These are phyloP conservation scores for Proteles cristata DNA, from an alignment of 2,113 vertebrate genomes.

Conservation along the genomic window DNA sequence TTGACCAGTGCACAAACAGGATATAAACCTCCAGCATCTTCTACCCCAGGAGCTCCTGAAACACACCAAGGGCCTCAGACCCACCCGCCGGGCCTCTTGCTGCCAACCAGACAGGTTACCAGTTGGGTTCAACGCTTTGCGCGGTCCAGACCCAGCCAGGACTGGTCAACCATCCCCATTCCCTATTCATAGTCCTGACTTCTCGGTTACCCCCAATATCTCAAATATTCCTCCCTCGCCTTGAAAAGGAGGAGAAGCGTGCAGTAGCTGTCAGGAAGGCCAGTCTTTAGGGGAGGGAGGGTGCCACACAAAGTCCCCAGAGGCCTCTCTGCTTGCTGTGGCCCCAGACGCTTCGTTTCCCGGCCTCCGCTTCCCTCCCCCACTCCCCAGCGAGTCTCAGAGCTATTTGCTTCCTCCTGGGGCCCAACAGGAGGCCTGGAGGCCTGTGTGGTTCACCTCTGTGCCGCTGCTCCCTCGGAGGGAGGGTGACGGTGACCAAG, in stretches of 20 bases:
- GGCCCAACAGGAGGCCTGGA: background rate
- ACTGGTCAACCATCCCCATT: background rate
- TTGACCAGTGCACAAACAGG: background rate
- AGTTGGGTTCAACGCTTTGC: background rate
- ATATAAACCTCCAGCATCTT: background rate
- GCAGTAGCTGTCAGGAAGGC: background rate
- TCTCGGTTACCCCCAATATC: background rate
- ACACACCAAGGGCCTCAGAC: background rate
- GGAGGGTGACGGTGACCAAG: background rate
- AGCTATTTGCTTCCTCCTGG: conserved; percentile 17
- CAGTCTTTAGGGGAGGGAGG: background rate
- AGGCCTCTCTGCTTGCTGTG: background rate
- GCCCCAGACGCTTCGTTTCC: background rate
- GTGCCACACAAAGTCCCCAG: background rate
- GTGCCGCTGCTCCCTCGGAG: background rate
- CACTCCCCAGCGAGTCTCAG: background rate
- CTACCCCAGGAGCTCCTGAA: background rate
- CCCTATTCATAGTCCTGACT: background rate
- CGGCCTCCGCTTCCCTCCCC: background rate
- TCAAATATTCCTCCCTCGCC: background rate
- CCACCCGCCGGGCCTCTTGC: background rate
- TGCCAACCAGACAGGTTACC: no score
- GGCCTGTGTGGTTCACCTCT: background rate
- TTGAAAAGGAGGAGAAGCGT: background rate
- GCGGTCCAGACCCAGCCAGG: background rate